Evolutionary conservation across 2,888 invertebrate species (phyloP).

Genomic region (Aphidoletes aphidimyza): DNA sequence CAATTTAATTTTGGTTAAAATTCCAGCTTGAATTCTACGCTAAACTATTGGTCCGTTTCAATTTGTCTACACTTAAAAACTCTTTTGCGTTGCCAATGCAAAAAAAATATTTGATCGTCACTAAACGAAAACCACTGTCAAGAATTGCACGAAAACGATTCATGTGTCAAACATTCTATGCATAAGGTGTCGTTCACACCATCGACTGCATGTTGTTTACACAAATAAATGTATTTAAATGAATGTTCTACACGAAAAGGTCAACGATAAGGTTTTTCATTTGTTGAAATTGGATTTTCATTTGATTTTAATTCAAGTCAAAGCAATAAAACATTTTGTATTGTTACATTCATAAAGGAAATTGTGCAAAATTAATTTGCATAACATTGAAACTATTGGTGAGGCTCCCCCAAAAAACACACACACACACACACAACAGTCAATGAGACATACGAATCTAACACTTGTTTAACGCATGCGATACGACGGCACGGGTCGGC

Average conservation of each 20-base stretch:
- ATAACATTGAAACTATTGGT: too few species aligned
- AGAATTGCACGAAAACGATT: background rate
- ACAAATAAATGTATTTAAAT: background rate
- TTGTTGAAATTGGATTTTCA: too few species aligned
- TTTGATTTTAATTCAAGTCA: too few species aligned
- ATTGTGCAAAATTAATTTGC: too few species aligned
- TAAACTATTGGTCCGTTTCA: too few species aligned
- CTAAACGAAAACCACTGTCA: constrained; percentile 19
- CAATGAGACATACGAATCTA: background rate
- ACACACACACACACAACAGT: too few species aligned
- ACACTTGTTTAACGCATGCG: background rate
- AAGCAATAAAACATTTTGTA: too few species aligned
- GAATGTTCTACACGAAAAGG: background rate
- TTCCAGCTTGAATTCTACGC: too few species aligned
- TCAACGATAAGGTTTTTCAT: too few species aligned
- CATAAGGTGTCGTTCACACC: background rate
- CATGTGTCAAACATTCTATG: background rate
- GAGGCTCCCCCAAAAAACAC: too few species aligned
- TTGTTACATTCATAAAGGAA: too few species aligned
- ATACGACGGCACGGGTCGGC: background rate
- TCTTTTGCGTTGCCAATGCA: background rate
- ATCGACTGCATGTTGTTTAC: background rate
- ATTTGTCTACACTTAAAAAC: too few species aligned
- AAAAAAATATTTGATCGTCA: background rate
- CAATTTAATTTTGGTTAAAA: background rate